Conservation (phyloP, 2,888 invertebrate genomes). For the Keiferia lycopersicella region DNA sequence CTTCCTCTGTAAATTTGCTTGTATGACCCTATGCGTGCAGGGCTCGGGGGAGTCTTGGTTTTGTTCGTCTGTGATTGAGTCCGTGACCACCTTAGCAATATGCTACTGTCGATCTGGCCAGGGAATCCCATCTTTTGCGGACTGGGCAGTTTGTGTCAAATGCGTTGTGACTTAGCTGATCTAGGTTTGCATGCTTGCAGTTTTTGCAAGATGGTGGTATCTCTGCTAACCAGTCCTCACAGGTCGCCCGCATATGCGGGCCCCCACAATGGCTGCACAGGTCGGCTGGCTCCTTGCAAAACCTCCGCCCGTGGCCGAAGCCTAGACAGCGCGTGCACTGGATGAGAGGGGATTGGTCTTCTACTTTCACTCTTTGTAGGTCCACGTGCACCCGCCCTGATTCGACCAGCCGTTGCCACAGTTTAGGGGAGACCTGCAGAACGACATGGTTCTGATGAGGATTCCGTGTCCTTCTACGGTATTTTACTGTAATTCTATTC, state of each 20-base stretch:
- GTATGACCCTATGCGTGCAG: background rate
- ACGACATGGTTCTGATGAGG: background rate
- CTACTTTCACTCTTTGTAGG: slow-evolving; percentile 1
- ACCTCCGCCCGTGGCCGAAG: slow-evolving; percentile 22
- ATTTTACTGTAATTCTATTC: background rate
- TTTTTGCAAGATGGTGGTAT: background rate
- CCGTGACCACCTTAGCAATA: slow-evolving; percentile 17
- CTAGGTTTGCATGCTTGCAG: slow-evolving; percentile 7
- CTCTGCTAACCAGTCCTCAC: background rate
- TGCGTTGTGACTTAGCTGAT: background rate
- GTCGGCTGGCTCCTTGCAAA: slow-evolving; percentile 12
- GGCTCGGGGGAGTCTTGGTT: background rate
- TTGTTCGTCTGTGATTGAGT: background rate
- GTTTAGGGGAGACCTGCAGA: background rate
- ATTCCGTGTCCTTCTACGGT: slow-evolving; percentile 5
- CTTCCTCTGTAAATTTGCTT: slow-evolving; percentile 25
- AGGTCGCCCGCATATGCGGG: slow-evolving; percentile 16
- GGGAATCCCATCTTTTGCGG: slow-evolving; percentile 3
- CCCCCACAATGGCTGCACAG: slow-evolving; percentile 27
- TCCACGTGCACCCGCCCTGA: background rate
- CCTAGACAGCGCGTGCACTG: slow-evolving; percentile 25
- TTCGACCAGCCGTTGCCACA: background rate
- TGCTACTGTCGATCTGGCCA: slow-evolving; percentile 13
- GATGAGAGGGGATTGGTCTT: slow-evolving; percentile 24
- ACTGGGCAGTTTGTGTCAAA: slow-evolving; percentile 8